phyloP scores from a whole-genome alignment of 2,888 invertebrate genomes.

The Gymnocheta viridis region DNA sequence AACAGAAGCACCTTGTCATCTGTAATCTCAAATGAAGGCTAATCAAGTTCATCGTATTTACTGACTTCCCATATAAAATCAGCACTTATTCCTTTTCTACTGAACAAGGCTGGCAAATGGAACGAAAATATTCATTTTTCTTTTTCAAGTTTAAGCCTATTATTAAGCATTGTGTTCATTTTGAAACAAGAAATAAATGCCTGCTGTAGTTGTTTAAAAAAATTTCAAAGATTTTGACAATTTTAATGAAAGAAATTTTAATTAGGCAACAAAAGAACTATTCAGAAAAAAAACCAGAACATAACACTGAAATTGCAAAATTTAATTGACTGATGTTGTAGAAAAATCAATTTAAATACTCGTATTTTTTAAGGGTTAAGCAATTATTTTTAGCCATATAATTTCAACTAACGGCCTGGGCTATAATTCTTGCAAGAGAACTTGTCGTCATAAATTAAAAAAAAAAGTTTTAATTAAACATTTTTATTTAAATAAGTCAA shows the following conservation, averaged over 20 bases:
- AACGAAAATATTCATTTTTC: background rate
- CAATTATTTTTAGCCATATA: background rate
- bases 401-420: background rate
- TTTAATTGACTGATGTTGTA: background rate
- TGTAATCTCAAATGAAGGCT: constrained; percentile 51
- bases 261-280: background rate
- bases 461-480: background rate
- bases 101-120: background rate
- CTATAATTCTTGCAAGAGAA: background rate
- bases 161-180: background rate
- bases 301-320: background rate
- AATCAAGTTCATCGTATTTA: constrained; percentile 52
- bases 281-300: background rate
- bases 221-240: background rate
- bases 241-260: background rate
- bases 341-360: background rate
- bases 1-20: constrained; percentile 49
- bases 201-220: too few species aligned
- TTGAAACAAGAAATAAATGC: background rate
- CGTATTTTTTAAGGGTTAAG: background rate
- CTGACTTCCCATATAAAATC: background rate
- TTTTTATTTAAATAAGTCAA: constrained; percentile 18
- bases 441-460: background rate
- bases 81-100: background rate
- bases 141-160: background rate